phyloP scores from a whole-genome alignment of 2,888 invertebrate genomes.

The Sycophila texana region DNA sequence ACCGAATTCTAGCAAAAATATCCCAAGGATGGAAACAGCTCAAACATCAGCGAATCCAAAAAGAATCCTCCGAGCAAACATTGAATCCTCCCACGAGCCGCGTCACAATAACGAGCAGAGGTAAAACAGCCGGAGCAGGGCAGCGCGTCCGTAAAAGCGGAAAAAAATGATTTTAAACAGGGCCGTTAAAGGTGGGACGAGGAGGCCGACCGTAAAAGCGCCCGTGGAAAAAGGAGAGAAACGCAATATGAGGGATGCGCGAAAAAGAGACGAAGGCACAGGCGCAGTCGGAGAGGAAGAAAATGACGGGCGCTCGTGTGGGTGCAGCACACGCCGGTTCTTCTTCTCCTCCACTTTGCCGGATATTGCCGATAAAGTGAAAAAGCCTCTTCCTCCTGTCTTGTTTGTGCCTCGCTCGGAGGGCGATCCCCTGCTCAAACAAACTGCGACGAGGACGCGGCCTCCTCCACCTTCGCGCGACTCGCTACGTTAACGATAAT shows the following conservation, averaged over 20 bases:
- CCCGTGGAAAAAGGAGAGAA: neutral
- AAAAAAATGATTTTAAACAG: conserved; percentile 4
- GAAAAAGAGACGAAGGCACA: conserved; percentile 1
- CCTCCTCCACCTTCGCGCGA: conserved; percentile 14
- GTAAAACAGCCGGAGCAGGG: too few species aligned
- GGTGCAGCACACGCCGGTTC: conserved; percentile 1
- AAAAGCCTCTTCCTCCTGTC: conserved; percentile 24
- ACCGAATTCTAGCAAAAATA: too few species aligned
- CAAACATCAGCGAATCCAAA: too few species aligned
- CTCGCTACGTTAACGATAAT: conserved; percentile 36
- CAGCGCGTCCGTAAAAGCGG: too few species aligned
- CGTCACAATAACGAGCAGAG: too few species aligned
- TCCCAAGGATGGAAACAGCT: too few species aligned
- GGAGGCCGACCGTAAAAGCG: neutral
- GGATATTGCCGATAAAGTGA: conserved; percentile 51
- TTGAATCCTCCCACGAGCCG: too few species aligned
- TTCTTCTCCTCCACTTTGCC: conserved; percentile 11
- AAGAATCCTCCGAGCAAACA: too few species aligned
- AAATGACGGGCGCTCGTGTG: neutral
- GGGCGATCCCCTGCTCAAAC: conserved; percentile 7
- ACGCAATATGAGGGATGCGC: conserved; percentile 12
- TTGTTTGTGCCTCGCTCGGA: conserved; percentile 39
- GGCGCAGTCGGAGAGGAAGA: neutral
- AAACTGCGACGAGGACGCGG: neutral
- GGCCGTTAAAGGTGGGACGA: neutral